Conservation (phyloP, 2,113 vertebrate species). For the Pygoscelis adeliae region DNA sequence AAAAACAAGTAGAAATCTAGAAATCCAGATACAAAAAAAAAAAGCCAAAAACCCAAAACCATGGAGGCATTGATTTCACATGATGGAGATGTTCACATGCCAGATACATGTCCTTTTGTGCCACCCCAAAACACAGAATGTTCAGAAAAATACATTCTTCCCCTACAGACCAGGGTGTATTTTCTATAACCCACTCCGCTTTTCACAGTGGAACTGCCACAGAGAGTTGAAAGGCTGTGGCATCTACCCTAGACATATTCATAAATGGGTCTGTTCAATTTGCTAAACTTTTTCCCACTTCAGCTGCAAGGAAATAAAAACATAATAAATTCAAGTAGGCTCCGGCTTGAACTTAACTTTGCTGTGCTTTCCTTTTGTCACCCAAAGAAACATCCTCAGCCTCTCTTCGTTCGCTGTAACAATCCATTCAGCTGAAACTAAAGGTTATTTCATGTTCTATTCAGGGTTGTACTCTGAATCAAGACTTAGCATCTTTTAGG, state of each 20-base stretch:
- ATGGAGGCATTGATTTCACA: background rate
- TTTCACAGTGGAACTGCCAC: background rate
- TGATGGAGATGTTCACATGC: background rate
- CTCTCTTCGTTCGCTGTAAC: background rate
- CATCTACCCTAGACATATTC: background rate
- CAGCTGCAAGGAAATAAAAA: background rate
- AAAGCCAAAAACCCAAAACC: background rate
- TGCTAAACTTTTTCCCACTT: background rate
- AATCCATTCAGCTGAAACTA: background rate
- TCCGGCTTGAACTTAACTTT: background rate
- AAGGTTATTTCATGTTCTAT: background rate
- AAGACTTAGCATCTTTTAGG: background rate
- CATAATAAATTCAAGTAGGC: background rate
- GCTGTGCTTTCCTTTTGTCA: background rate
- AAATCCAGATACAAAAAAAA: background rate
- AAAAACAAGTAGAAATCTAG: background rate
- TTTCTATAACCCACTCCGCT: background rate
- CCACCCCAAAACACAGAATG: background rate
- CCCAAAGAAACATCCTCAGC: background rate
- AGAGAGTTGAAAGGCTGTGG: background rate
- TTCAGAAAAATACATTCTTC: background rate
- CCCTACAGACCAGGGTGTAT: background rate
- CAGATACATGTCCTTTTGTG: background rate
- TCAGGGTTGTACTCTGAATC: background rate
- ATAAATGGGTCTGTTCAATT: background rate